phyloP scores from a whole-genome alignment of 2,888 invertebrate species.

The Drosophila atripex region DNA sequence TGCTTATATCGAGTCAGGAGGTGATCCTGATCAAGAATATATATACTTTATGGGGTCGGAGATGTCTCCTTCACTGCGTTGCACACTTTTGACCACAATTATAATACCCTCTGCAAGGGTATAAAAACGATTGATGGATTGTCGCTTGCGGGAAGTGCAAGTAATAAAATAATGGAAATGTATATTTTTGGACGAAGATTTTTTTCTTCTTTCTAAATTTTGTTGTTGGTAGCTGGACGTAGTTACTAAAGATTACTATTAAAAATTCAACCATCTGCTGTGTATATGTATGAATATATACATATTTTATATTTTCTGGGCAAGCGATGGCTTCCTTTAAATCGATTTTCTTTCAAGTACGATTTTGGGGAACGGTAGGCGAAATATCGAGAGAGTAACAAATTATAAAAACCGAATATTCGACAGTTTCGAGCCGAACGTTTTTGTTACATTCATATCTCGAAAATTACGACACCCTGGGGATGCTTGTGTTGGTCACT shows the following conservation, averaged over 20 bases:
- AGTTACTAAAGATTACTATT: background rate
- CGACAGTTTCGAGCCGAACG: conserved; percentile 67
- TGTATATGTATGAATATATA: no score
- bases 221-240: background rate
- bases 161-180: background rate
- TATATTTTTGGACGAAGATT: background rate
- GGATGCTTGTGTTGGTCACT: conserved; percentile 77
- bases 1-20: no score
- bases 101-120: no score
- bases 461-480: conserved; percentile 83
- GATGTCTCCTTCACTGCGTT: no score
- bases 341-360: conserved; percentile 18
- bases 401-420: conserved; percentile 64
- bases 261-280: background rate
- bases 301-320: background rate
- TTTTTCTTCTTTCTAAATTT: background rate
- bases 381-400: conserved; percentile 50
- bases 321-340: background rate
- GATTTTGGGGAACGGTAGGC: background rate
- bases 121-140: no score
- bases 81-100: no score
- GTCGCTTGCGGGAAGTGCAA: no score
- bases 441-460: conserved; percentile 84
- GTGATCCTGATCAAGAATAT: no score
- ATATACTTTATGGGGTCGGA: no score